These are phyloP conservation scores for Cenopis cana DNA, from an alignment of 2,888 invertebrate genomes.

Conservation along the genomic window DNA sequence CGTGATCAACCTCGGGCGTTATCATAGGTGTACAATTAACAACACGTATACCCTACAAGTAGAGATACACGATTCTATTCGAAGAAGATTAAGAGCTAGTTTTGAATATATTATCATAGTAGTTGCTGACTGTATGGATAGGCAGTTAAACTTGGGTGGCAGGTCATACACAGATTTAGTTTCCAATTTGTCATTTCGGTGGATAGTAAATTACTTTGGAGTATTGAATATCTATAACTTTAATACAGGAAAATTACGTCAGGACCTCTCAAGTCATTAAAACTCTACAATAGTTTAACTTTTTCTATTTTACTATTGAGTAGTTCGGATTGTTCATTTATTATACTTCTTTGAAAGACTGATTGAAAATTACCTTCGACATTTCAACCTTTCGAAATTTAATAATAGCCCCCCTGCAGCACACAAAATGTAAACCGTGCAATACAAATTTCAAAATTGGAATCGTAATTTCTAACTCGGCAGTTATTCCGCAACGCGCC, in stretches of 20 bases:
- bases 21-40: neutral
- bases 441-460: conserved; percentile 21
- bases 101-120: neutral
- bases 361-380: neutral
- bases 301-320: too few species aligned
- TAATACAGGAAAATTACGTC: too few species aligned
- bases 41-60: neutral
- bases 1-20: neutral
- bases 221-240: neutral
- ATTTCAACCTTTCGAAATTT: conserved; percentile 1
- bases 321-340: too few species aligned
- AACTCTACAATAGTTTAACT: too few species aligned
- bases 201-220: conserved; percentile 4
- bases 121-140: neutral
- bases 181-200: neutral
- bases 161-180: neutral
- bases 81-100: neutral
- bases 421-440: neutral
- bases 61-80: neutral
- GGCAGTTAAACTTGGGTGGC: neutral
- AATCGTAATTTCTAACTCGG: conserved; percentile 27
- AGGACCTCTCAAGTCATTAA: too few species aligned
- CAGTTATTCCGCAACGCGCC: conserved; percentile 9
- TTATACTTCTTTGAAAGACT: too few species aligned
- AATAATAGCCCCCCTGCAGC: neutral